Evolutionary conservation across 2,113 vertebrate species (phyloP).

Genomic region (Circaetus gallicus): DNA sequence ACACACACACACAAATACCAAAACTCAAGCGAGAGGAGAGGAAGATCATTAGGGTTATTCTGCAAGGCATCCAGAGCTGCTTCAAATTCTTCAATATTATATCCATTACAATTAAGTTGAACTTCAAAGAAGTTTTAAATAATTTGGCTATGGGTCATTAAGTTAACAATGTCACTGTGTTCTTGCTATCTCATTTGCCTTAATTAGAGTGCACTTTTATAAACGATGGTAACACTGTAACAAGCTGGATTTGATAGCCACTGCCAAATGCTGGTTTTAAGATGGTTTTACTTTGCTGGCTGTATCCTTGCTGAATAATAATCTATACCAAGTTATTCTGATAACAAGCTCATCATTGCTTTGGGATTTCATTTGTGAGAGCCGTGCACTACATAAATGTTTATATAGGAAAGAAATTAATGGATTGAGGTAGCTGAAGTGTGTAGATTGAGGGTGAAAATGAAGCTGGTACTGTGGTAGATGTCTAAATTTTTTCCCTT

Average conservation of each 20-base stretch:
- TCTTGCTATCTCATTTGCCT: constrained; percentile 61
- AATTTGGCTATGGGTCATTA: constrained; percentile 51
- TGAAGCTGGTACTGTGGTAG: background rate
- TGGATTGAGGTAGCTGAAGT: background rate
- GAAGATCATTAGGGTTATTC: constrained; percentile 5
- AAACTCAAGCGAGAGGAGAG: background rate
- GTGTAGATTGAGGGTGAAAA: background rate
- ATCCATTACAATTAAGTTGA: constrained; percentile 47
- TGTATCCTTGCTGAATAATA: constrained; percentile 1
- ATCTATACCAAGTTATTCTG: background rate
- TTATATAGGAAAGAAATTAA: background rate
- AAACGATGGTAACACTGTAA: background rate
- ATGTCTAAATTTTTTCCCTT: background rate
- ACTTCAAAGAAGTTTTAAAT: constrained; percentile 53
- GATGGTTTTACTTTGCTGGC: constrained; percentile 16
- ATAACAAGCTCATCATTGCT: constrained; percentile 1
- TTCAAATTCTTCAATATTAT: background rate
- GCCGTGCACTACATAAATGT: background rate
- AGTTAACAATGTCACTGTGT: constrained; percentile 57
- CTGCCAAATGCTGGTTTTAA: constrained; percentile 13
- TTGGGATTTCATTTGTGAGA: constrained; percentile 10
- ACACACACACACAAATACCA: background rate
- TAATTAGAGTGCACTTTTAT: constrained; percentile 57
- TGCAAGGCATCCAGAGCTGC: background rate
- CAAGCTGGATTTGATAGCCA: constrained; percentile 38